Evolutionary conservation across 2,888 invertebrate species (phyloP).

Genomic region (Epiblema foenella): DNA sequence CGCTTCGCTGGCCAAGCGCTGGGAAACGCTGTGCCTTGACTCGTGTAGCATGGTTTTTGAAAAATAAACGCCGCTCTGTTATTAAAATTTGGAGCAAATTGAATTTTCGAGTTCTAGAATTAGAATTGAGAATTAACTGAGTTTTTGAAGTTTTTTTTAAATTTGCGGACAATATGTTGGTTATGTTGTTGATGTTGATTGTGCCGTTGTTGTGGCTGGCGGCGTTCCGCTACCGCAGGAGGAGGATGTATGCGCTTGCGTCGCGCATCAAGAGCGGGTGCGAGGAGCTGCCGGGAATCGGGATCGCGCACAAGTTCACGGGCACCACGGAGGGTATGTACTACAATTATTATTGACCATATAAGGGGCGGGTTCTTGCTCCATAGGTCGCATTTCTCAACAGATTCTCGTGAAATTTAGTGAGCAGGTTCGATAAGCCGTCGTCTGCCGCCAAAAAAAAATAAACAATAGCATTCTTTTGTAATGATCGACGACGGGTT

Average conservation of each 20-base stretch:
- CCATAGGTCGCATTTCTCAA: no score
- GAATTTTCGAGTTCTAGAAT: no score
- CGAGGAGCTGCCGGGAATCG: constrained; percentile 44
- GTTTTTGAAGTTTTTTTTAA: not conserved
- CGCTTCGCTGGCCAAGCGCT: not conserved
- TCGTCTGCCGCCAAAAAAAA: no score
- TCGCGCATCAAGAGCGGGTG: constrained; percentile 31
- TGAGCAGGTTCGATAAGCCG: no score
- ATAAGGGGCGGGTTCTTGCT: no score
- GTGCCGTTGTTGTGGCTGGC: constrained; percentile 44
- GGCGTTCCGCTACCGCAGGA: constrained; percentile 44
- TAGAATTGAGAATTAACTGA: no score
- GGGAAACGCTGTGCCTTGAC: not conserved
- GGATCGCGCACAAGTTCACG: constrained; percentile 45
- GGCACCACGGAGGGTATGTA: constrained; percentile 46
- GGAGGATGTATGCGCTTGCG: constrained; percentile 48
- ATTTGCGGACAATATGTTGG: constrained; percentile 16
- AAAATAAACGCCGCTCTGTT: not conserved
- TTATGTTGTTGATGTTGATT: constrained; percentile 33
- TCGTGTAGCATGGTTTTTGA: not conserved
- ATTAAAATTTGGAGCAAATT: not conserved
- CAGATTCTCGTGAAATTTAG: no score
- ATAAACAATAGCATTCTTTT: no score
- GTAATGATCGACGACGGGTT: no score
- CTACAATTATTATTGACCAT: no score